Conservation (phyloP, 2,113 vertebrate genomes). For the Bagarius yarrelli region DNA sequence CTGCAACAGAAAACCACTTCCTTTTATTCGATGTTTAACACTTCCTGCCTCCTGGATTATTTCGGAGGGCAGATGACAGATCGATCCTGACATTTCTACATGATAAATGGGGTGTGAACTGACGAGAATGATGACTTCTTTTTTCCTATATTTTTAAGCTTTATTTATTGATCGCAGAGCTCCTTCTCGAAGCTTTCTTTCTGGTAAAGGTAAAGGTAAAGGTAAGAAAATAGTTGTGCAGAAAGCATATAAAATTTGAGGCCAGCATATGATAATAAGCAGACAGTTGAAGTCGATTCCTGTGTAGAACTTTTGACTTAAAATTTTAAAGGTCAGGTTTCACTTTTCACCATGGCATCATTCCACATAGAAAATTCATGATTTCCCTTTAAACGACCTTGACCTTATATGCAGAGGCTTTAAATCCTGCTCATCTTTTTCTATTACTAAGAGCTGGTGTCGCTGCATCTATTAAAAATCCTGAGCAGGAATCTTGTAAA, state of each 20-base stretch:
- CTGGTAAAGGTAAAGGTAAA: not conserved
- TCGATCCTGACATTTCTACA: not conserved
- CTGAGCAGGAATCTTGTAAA: conserved; percentile 38
- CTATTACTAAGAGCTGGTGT: conserved; percentile 2
- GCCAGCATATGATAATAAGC: not conserved
- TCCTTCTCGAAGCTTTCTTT: not conserved
- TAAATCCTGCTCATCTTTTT: conserved; percentile 10
- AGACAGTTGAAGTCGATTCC: not conserved
- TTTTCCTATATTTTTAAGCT: not conserved
- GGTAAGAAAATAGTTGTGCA: not conserved
- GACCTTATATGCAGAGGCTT: not conserved
- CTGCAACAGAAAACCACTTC: not conserved
- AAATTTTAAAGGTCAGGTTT: not conserved
- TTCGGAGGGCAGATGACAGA: conserved; percentile 5
- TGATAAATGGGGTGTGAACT: conserved; percentile 20
- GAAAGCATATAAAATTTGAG: not conserved
- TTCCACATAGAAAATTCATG: conserved; percentile 20
- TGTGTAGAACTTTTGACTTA: not conserved
- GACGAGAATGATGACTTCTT: not conserved
- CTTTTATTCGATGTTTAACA: not conserved
- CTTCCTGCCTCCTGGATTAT: conserved; percentile 27
- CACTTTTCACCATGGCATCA: not conserved
- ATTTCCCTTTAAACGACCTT: conserved; percentile 27
- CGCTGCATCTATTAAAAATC: conserved; percentile 31
- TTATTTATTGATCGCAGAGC: conserved; percentile 23